These are phyloP conservation scores for Morpho deidamia DNA, from an alignment of 2,888 invertebrate genomes.

Conservation along the genomic window DNA sequence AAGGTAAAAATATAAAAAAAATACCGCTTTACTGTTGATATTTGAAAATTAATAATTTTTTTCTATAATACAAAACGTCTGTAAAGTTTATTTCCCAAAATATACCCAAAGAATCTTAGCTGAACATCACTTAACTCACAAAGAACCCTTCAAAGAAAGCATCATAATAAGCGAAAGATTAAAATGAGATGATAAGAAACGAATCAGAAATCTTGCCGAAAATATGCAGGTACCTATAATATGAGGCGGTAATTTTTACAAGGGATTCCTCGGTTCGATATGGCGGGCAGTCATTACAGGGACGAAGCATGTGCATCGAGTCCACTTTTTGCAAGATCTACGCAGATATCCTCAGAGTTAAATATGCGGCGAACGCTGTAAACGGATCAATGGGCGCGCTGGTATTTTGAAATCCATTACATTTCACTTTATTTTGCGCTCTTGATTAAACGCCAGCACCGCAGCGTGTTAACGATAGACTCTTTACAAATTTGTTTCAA, in stretches of 20 bases:
- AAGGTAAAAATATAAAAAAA: too few relatives aligned
- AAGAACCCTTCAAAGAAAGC: constrained; percentile 20
- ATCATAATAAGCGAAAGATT: constrained; percentile 68
- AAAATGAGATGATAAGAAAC: constrained; percentile 67
- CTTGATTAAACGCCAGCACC: constrained; percentile 25
- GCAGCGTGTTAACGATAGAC: constrained; percentile 26
- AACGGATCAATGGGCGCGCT: constrained; percentile 53
- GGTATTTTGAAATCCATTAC: constrained; percentile 41
- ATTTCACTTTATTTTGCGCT: constrained; percentile 32
- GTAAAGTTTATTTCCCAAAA: constrained; percentile 40
- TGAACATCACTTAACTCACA: constrained; percentile 46
- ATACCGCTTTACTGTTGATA: constrained; percentile 29
- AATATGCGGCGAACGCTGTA: constrained; percentile 50
- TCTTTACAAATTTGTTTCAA: constrained; percentile 22
- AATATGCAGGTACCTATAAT: constrained; percentile 61
- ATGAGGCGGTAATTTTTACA: constrained; percentile 68
- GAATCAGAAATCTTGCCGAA: constrained; percentile 74
- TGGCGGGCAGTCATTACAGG: constrained; percentile 68
- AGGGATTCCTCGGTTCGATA: constrained; percentile 70
- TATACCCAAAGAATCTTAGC: constrained; percentile 39
- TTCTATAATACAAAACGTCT: too few relatives aligned
- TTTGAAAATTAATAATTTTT: constrained; percentile 27
- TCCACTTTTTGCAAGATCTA: constrained; percentile 61
- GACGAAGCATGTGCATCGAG: constrained; percentile 45
- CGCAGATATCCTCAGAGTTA: constrained; percentile 53